Evolutionary conservation across 2,888 invertebrate genomes (phyloP), one percentile per base, ranked within the genome.

Genomic region (Julus scandinavius): DNA sequence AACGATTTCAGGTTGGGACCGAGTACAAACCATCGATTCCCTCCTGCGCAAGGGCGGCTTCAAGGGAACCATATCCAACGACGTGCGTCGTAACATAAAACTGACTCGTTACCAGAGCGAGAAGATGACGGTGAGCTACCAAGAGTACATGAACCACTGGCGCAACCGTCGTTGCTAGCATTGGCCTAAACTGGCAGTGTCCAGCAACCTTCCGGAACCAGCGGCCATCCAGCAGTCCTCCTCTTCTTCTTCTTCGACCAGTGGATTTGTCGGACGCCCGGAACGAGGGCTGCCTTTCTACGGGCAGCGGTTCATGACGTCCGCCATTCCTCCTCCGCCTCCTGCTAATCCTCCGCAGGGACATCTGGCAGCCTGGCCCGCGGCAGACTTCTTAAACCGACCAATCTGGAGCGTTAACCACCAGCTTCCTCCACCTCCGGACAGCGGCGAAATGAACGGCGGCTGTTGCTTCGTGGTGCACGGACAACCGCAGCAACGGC

Each of bases 21-120:
- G 98, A 93, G 95, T 97, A 90, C 98, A 99, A 93, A 99, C 99
- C 41, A 98, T 99, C 92, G 99, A 99, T 93, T 98, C 99, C 80
- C 94, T 99, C 90, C 94, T 99, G 90, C 95, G 98, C 90, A 99
- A 99, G 93, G 99, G 99, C 90, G 99, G 99, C 86, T 99, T 96
- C 93, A 97, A 97, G 92, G 97, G 98, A 49, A 93, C 94, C 88
- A 97, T 98, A 90, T 97, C 97, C n/a, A 95, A 95, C 45, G 97
- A 98, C 88, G 94, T 96, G 91, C 95, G 98, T 89, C 95, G 96
- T 91, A 95, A 96, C 92, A 96, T 99, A 92, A 98, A 97, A 93
- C 94, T 99, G 91, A 98, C 98, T 88, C 96, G 98, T 91, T 99
- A 99, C 93, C 98, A 98, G 93, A 98, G 98, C 91, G 98, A 98